Evolutionary conservation across 2,888 invertebrate genomes (phyloP).

Genomic region (Pseudeuparius sepicola): DNA sequence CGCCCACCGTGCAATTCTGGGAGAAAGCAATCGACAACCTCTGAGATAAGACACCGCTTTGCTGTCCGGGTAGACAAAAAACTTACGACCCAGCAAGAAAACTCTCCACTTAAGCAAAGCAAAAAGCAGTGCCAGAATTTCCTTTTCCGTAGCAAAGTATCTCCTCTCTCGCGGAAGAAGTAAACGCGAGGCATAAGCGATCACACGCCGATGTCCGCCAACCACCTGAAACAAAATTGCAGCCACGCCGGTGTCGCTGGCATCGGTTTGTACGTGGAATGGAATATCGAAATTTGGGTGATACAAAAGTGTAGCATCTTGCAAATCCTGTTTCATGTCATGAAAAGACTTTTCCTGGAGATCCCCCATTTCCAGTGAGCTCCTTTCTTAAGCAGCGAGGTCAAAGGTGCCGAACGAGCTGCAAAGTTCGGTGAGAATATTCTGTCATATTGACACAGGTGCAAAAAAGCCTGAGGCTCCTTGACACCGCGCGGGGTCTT

Average conservation of each 20-base stretch:
- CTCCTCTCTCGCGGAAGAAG: slow-evolving; percentile 14
- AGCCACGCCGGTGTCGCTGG: slow-evolving; percentile 16
- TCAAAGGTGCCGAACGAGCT: slow-evolving; percentile 14
- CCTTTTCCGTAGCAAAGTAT: slow-evolving; percentile 17
- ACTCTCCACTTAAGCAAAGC: slow-evolving; percentile 16
- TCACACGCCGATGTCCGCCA: slow-evolving; percentile 9
- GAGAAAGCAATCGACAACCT: slow-evolving; percentile 17
- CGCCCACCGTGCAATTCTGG: slow-evolving; percentile 18
- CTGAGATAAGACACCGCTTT: slow-evolving; percentile 16
- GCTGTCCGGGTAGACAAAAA: slow-evolving; percentile 19
- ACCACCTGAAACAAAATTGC: slow-evolving; percentile 18
- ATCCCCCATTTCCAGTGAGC: slow-evolving; percentile 6
- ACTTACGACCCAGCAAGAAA: slow-evolving; percentile 16
- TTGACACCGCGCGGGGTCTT: slow-evolving; percentile 23
- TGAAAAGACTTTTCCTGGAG: slow-evolving; percentile 10
- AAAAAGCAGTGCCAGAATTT: slow-evolving; percentile 18
- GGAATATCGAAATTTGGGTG: slow-evolving; percentile 12
- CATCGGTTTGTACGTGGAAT: slow-evolving; percentile 17
- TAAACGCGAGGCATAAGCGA: slow-evolving; percentile 15
- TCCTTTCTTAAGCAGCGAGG: slow-evolving; percentile 5
- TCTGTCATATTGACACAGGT: too few species aligned
- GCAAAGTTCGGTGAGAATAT: slow-evolving; percentile 19
- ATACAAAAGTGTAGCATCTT: slow-evolving; percentile 8
- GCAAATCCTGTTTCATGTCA: slow-evolving; percentile 5
- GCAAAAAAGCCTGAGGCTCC: slow-evolving; percentile 26